phyloP scores from a whole-genome alignment of 2,797 vertebrate species.

The Sebastolobus alascanus region DNA sequence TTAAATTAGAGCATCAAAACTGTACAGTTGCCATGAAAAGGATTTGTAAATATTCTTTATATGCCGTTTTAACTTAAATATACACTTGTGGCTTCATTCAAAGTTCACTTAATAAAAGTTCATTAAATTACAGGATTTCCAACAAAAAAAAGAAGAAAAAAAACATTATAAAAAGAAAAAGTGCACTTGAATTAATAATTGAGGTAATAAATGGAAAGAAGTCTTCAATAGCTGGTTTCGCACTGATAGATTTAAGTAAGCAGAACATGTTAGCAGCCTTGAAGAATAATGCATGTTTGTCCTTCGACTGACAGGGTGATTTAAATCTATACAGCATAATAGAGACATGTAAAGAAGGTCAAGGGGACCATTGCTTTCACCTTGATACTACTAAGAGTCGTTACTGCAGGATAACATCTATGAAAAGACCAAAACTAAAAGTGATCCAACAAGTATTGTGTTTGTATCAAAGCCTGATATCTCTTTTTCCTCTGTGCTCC shows the following conservation, averaged over 20 bases:
- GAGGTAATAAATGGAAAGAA: not conserved
- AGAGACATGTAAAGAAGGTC: conserved; percentile 7
- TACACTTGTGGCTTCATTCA: not conserved
- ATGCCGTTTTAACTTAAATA: conserved; percentile 9
- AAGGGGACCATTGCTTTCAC: not conserved
- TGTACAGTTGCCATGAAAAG: not conserved
- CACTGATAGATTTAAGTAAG: conserved; percentile 22
- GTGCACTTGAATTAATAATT: conserved; percentile 7
- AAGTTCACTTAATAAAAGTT: not conserved
- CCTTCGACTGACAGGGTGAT: conserved; percentile 11
- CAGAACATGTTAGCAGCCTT: conserved; percentile 5
- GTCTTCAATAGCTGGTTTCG: conserved; percentile 2
- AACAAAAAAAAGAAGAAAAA: not conserved
- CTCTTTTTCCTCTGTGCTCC: not conserved
- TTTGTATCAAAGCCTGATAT: not conserved
- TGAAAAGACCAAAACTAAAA: not conserved
- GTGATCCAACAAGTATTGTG: not conserved
- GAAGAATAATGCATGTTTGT: conserved; percentile 26
- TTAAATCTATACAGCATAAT: conserved; percentile 13
- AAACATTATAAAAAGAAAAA: not conserved
- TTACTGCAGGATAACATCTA: not conserved
- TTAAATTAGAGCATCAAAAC: conserved; percentile 13
- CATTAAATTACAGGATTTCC: conserved; percentile 12
- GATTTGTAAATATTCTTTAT: not conserved
- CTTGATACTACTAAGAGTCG: not conserved